These are phyloP conservation scores for Eurypyga helias DNA, from an alignment of 2,113 vertebrate species.

Conservation along the genomic window DNA sequence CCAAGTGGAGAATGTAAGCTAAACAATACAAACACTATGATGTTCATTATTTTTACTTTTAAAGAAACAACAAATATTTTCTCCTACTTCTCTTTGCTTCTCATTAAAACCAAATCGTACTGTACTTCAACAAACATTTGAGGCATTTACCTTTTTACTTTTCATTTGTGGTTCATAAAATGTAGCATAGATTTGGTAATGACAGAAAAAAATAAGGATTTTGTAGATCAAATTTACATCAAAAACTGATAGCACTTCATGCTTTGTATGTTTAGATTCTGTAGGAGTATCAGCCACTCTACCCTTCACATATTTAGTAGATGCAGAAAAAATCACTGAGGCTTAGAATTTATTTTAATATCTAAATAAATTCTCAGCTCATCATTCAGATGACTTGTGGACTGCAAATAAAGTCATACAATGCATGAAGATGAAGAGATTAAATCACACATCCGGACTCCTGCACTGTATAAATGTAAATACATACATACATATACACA, in stretches of 20 bases:
- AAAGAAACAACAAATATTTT: background rate
- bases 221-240: background rate
- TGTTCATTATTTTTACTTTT: background rate
- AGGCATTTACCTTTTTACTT: background rate
- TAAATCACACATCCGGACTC: background rate
- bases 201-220: background rate
- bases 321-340: conserved; percentile 11
- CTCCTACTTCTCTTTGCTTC: background rate
- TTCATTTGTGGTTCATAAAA: background rate
- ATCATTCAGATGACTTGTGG: conserved; percentile 32
- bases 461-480: conserved; percentile 48
- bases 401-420: conserved; percentile 20
- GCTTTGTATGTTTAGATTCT: conserved; percentile 23
- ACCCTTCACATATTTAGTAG: background rate
- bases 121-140: background rate
- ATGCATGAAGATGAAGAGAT: background rate
- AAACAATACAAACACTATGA: background rate
- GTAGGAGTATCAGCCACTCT: background rate
- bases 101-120: background rate
- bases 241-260: background rate
- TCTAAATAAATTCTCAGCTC: conserved; percentile 49
- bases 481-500: background rate
- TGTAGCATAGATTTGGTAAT: background rate
- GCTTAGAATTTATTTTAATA: conserved; percentile 65
- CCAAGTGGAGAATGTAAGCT: background rate